A percentile compares a stretch with the other conserved stretches of the same genome.
phyloP scores from a whole-genome alignment of 35 echinoderm and acorn worm species.

The Lytechinus variegatus region DNA sequence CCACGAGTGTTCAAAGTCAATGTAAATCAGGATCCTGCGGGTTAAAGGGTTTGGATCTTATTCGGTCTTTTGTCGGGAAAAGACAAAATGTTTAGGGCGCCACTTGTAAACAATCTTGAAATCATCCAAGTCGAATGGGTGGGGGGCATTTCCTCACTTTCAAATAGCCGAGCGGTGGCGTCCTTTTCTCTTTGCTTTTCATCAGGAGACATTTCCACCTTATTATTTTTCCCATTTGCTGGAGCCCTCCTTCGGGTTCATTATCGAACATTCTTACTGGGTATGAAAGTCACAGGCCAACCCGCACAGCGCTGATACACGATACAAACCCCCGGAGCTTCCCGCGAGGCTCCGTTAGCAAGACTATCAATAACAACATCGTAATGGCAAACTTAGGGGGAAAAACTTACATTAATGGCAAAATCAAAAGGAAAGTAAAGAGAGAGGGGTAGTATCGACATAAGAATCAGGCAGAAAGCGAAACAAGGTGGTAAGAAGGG shows the following conservation, averaged over 20 bases:
- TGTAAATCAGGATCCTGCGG: not conserved
- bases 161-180: constrained; percentile 31
- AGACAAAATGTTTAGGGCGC: constrained; percentile 7
- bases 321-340: constrained; percentile 23
- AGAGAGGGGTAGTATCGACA: constrained; percentile 42
- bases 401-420: constrained; percentile 48
- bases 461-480: constrained; percentile 35
- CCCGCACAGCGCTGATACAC: constrained; percentile 5
- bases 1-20: not conserved
- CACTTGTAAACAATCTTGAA: constrained; percentile 13
- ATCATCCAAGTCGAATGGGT: not conserved
- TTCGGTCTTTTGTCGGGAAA: not conserved
- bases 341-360: constrained; percentile 17
- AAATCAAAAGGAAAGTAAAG: constrained; percentile 37
- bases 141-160: not conserved
- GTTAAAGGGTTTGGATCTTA: not conserved
- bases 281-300: constrained; percentile 40
- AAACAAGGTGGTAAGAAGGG: constrained; percentile 7
- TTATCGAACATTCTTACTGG: constrained; percentile 21
- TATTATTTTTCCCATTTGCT: constrained; percentile 18
- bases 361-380: constrained; percentile 42
- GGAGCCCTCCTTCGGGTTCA: constrained; percentile 31
- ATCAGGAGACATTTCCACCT: constrained; percentile 19
- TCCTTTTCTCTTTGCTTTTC: not conserved
- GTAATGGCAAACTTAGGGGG: constrained; percentile 34